Conservation (phyloP, 37 sponge, comb jelly and placozoan genomes). For the Chondrilla cf. caribensis region DNA sequence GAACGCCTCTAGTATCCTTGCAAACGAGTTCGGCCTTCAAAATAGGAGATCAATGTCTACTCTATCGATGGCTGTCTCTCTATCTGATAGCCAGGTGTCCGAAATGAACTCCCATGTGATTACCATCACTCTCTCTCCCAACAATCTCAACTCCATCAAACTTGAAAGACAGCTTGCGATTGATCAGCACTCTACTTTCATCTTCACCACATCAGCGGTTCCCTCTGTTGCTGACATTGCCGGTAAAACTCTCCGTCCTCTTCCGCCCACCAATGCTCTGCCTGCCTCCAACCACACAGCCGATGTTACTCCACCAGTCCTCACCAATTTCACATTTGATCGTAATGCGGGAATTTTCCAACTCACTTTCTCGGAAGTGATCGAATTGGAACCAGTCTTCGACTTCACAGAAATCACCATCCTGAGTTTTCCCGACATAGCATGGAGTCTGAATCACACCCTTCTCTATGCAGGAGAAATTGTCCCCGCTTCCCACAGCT, state of each 20-base stretch:
- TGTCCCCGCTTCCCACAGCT: constrained; percentile 8
- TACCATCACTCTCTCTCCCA: constrained; percentile 56
- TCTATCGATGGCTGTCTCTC: neutral
- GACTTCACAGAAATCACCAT: constrained; percentile 73
- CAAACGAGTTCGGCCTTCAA: constrained; percentile 48
- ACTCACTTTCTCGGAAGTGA: constrained; percentile 87
- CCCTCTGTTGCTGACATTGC: constrained; percentile 42
- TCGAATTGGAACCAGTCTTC: constrained; percentile 49
- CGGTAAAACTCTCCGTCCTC: constrained; percentile 37
- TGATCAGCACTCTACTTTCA: constrained; percentile 56
- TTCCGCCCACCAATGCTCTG: constrained; percentile 22
- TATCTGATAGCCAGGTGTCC: neutral
- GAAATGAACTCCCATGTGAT: constrained; percentile 21
- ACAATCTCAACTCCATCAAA: constrained; percentile 85
- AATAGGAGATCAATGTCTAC: constrained; percentile 48
- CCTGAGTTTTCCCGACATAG: constrained; percentile 26
- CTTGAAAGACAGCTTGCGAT: constrained; percentile 58
- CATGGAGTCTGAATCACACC: constrained; percentile 35
- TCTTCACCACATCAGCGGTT: constrained; percentile 29
- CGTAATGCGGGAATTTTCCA: constrained; percentile 61
- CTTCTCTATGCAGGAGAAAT: constrained; percentile 39
- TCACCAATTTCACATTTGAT: constrained; percentile 72
- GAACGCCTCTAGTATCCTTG: constrained; percentile 29
- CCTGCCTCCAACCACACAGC: constrained; percentile 34
- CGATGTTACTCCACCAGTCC: constrained; percentile 63